These are phyloP conservation scores for Polietes domitor DNA, from an alignment of 2,888 invertebrate species.

Conservation along the genomic window DNA sequence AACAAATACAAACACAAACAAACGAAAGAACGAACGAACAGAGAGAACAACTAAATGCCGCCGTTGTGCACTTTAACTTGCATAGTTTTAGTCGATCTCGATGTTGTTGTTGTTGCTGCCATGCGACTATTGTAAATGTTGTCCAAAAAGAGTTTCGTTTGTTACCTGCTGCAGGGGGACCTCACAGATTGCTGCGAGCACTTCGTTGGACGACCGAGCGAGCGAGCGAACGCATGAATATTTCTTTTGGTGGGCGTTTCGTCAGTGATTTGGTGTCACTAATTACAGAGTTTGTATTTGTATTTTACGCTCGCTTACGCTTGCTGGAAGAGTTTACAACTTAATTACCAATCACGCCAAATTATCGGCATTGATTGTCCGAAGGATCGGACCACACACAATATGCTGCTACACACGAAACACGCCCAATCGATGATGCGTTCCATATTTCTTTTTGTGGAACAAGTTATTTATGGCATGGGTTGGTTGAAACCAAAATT, in stretches of 20 bases:
- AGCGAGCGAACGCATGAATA: not conserved
- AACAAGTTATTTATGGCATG: not conserved
- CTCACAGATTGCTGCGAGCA: constrained; percentile 47
- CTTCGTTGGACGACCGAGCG: not conserved
- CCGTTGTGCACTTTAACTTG: not conserved
- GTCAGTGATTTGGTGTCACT: constrained; percentile 69
- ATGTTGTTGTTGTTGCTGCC: constrained; percentile 20
- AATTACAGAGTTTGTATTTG: constrained; percentile 66
- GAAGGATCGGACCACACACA: constrained; percentile 43
- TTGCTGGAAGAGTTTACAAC: constrained; percentile 56
- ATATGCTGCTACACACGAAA: not conserved
- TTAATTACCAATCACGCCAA: constrained; percentile 57
- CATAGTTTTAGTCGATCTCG: constrained; percentile 13
- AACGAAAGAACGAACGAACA: constrained; percentile 2
- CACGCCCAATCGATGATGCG: not conserved
- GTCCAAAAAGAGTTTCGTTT: constrained; percentile 3
- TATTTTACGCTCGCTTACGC: constrained; percentile 47
- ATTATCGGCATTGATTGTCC: constrained; percentile 27
- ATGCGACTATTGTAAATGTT: not conserved
- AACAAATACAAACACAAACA: too few relatives aligned
- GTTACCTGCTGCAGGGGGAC: constrained; percentile 33
- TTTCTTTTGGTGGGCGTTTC: constrained; percentile 64
- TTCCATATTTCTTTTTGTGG: not conserved
- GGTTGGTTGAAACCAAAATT: too few relatives aligned
- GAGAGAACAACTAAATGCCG: constrained; percentile 35